Evolutionary conservation across 2,113 vertebrate species (phyloP), one percentile per base, ranked within the genome.

Genomic region (Setophaga coronata): DNA sequence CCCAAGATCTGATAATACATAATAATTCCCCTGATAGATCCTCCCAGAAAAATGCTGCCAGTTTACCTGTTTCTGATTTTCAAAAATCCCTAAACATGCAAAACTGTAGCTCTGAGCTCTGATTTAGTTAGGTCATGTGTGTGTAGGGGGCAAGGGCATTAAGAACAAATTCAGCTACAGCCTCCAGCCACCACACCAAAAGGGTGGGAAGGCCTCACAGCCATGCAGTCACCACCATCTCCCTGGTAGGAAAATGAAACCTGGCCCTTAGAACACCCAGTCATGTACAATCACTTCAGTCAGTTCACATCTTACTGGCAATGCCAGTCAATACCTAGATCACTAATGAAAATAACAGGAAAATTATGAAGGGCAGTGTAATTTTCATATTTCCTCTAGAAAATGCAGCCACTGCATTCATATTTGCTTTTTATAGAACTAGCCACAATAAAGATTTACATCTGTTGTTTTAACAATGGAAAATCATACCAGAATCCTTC

Each of bases 401-500:
- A 74, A 89, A 79, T 12, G 4, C 9, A 71, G 8, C 56, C 38
- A 56, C 20, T 70, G 36, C n/a, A 45, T 73, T 79, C 11, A 17
- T 40, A 26, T 79, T 36, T 50, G 33, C 9, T 79, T 89, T 64
- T 81, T 60, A 19, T 16, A 77, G 65, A 72, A 13, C 29, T 61
- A 57, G 15, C 3, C 29, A 57, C 16, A n/a, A 17, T 20, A 51
- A 33, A 58, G 34, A 50, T 76, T n/a, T 71, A 36, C 12, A 74
- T 19, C 20, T 62, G 17, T 23, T 53, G 2, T 60, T 90, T 43
- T 60, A 54, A 14, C 5, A 1, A 50, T 13, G 76, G 7, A 31
- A 83, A 83, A 54, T 87, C 96, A 31, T 94, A 98, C 98, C 98
- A 16, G 82, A 54, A 23, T 98, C 85, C 0, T n/a, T 5, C 6